Base-by-base conservation (phyloP, 2,113 vertebrate species). In the Phylloscopus whistleri region DNA sequence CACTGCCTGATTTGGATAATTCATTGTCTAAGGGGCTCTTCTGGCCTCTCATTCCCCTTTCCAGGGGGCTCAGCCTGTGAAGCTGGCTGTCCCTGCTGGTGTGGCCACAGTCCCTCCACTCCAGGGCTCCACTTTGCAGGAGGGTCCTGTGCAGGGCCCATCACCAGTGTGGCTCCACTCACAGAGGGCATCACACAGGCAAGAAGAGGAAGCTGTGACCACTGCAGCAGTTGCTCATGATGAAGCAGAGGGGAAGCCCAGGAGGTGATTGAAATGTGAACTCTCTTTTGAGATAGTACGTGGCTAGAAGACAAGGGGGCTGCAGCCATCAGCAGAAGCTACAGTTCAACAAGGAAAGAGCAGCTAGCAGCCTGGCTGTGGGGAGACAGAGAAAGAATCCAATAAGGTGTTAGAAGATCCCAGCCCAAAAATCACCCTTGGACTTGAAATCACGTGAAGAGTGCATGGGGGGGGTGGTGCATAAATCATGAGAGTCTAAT, bases 1-100 rank as follows among this genome's bases (percentile, higher is more conserved):
- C 95, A 96, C 90, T 81, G 91, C 75, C 96, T 97, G 96, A 97
- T 97, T 96, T 97, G 94, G 95, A 84, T 95, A 97, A 97, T 96
- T 96, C 91, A 91, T 94, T 96, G 97, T 88, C 87, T 95, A 75
- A 97, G 81, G 62, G 72, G 43, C 86, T 97, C 80, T 94, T 83
- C 92, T 97, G 94, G 94, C 92, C 46, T 72, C 48, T 92, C 63
- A 31, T 33, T 86, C 30, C 80, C 49, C 43, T 33, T 89, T 92
- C 31, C 6, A 44, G 27, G 27, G 4, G 39, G 26, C 37, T 31
- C 1, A 2, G 33, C 18, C n/a, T 85, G 5, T 49, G 28, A 44
- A 41, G 55, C 26, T 76, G 70, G 14, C 58, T 55, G 44, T 60
- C 52, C 23, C 35, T 79, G 15, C 7, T 28, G 63, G 5, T 27